Evolutionary conservation across 2,888 invertebrate species (phyloP).

Genomic region (Athalia rosae): DNA sequence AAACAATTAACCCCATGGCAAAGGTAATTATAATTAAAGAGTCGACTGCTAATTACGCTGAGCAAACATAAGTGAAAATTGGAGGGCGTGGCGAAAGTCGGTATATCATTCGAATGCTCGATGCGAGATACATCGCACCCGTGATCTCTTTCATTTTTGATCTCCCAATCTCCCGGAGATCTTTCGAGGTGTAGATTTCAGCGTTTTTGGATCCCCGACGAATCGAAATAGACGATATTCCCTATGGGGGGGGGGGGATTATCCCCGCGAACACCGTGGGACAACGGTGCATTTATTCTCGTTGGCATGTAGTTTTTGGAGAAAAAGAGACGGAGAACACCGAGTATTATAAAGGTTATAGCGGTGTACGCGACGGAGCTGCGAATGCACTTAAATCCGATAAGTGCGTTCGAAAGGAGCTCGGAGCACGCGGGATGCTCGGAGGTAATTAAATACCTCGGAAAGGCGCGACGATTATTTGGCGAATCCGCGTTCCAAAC

Average conservation of each 20-base stretch:
- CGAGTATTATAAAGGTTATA: too few species aligned
- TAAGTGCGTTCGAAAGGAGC: constrained; percentile 37
- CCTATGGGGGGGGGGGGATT: constrained; percentile 7
- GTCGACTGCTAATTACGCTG: constrained; percentile 59
- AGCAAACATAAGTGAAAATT: constrained; percentile 57
- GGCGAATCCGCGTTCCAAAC: constrained; percentile 13
- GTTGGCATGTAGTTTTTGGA: not conserved
- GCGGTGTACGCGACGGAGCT: not conserved
- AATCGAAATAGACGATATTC: not conserved
- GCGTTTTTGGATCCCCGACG: too few species aligned
- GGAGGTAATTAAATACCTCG: constrained; percentile 33
- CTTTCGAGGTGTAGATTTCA: too few species aligned
- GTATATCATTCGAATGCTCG: constrained; percentile 56
- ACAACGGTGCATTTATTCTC: constrained; percentile 31
- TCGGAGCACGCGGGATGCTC: not conserved
- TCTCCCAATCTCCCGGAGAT: not conserved
- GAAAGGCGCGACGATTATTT: constrained; percentile 38
- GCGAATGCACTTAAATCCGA: constrained; percentile 40
- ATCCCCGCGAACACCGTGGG: constrained; percentile 30
- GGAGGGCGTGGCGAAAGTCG: constrained; percentile 55
- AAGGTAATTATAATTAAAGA: constrained; percentile 59
- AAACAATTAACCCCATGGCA: constrained; percentile 54
- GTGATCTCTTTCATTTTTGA: not conserved
- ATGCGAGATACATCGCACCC: not conserved
- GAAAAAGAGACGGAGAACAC: too few species aligned